Conservation (phyloP, 2,113 vertebrate genomes). For the Saguinus imperator region DNA sequence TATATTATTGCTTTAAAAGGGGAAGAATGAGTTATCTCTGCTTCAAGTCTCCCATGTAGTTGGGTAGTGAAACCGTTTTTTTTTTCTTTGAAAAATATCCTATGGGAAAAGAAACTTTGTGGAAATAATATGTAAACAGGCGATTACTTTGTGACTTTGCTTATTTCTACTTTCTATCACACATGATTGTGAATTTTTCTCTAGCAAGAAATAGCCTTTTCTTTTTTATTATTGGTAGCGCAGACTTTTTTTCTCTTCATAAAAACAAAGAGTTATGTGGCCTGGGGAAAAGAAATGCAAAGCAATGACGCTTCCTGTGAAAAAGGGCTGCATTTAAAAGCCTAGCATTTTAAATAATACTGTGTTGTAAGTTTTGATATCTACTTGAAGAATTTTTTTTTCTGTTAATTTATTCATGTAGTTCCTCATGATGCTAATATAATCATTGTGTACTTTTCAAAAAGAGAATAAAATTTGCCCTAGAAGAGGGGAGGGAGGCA, state of each 20-base stretch:
- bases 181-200: constrained; percentile 78
- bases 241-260: constrained; percentile 41
- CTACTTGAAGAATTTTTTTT: neutral
- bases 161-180: constrained; percentile 75
- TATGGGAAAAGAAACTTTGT: constrained; percentile 75
- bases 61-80: neutral
- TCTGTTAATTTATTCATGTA: constrained; percentile 67
- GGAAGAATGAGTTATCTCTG: constrained; percentile 57
- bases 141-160: constrained; percentile 77
- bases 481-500: too few relatives aligned
- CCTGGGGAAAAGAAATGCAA: constrained; percentile 50
- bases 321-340: constrained; percentile 60
- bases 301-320: constrained; percentile 38
- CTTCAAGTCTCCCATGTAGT: neutral
- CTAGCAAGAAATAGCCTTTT: constrained; percentile 72
- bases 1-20: constrained; percentile 55
- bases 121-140: constrained; percentile 80
- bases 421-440: constrained; percentile 65
- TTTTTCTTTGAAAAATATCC: constrained; percentile 69
- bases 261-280: constrained; percentile 48
- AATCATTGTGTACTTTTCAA: constrained; percentile 62
- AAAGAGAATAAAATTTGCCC: too few relatives aligned
- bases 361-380: constrained; percentile 55
- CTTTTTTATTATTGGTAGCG: constrained; percentile 58
- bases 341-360: constrained; percentile 59